Evolutionary conservation across 2,797 vertebrate genomes (phyloP).

Genomic region (Tangara arthus): DNA sequence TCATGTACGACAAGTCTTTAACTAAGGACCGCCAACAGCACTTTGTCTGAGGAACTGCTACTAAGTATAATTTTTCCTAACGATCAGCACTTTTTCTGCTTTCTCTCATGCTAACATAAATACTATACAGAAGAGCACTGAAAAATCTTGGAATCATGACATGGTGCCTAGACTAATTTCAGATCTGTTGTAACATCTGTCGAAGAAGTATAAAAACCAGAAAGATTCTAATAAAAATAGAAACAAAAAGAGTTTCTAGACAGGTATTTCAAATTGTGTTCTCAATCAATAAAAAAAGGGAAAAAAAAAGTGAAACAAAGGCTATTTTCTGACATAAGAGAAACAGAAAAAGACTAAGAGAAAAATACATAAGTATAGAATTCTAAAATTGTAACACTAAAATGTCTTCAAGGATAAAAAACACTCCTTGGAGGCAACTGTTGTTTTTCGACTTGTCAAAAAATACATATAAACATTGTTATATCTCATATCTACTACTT

Average conservation of each 20-base stretch:
- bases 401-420: neutral
- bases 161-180: neutral
- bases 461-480: neutral
- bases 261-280: neutral
- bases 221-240: neutral
- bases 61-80: neutral
- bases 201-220: neutral
- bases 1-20: neutral
- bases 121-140: neutral
- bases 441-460: neutral
- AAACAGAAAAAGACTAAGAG: neutral
- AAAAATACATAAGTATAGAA: neutral
- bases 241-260: neutral
- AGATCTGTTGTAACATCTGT: neutral
- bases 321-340: neutral
- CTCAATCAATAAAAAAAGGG: accelerated
- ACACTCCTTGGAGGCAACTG: neutral
- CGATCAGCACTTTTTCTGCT: neutral
- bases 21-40: neutral
- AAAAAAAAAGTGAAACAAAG: neutral
- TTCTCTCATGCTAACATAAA: neutral
- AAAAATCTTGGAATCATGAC: neutral
- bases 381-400: neutral
- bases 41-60: neutral
- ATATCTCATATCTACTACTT: neutral